Percentiles rank a stretch among this genome's conserved stretches.
Evolutionary conservation across 35 echinoderm and acorn worm genomes (phyloP).

Genomic region (Patiria miniata): DNA sequence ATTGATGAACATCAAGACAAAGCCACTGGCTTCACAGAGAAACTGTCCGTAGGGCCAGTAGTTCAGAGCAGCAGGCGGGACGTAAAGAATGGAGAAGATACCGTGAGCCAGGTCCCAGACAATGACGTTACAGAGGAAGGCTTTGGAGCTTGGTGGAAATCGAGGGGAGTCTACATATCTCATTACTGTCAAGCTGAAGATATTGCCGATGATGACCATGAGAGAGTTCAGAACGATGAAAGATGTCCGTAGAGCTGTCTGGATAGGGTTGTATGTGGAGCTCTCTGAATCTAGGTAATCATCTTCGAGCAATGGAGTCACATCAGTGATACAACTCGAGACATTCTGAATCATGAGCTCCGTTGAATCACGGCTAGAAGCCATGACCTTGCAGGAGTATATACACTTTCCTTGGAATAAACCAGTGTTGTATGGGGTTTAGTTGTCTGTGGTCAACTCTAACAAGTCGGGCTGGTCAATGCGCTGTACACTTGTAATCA

Average conservation of each 20-base stretch:
- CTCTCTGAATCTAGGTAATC: too few species aligned
- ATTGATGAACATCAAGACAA: neutral
- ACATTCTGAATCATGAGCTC: too few species aligned
- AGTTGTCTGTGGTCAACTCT: too few species aligned
- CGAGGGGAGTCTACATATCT: neutral
- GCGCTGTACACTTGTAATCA: too few species aligned
- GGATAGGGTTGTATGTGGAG: neutral
- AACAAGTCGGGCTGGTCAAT: too few species aligned
- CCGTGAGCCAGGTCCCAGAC: neutral
- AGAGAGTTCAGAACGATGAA: neutral
- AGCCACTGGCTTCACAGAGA: neutral
- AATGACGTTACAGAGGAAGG: constrained; percentile 4
- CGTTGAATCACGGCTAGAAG: too few species aligned
- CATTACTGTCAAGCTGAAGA: neutral
- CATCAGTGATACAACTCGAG: too few species aligned
- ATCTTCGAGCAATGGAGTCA: too few species aligned
- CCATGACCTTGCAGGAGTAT: too few species aligned
- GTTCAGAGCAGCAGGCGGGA: neutral
- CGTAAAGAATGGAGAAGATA: neutral
- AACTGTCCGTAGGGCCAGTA: neutral
- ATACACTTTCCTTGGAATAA: too few species aligned
- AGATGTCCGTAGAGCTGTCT: neutral
- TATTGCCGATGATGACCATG: neutral
- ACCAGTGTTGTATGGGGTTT: too few species aligned
- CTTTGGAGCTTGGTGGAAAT: constrained; percentile 3